Evolutionary conservation across 2,113 vertebrate species (phyloP).

Genomic region (Bufo gargarizans): DNA sequence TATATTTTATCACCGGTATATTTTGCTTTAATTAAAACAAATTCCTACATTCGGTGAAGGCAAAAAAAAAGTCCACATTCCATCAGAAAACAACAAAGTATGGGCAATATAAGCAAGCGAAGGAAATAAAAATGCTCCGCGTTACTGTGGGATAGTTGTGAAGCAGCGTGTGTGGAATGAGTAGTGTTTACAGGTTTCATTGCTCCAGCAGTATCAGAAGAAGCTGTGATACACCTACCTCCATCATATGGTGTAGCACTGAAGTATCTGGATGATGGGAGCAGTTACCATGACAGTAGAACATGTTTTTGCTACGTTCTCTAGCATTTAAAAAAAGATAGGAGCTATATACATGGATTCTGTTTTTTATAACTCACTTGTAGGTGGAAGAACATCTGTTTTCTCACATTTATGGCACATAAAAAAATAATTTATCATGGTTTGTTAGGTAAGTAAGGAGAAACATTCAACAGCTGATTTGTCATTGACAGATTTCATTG

Average conservation of each 20-base stretch:
- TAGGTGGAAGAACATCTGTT: neutral
- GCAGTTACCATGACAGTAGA: conserved; percentile 1
- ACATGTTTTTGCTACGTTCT: neutral
- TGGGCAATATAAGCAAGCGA: neutral
- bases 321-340: neutral
- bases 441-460: neutral
- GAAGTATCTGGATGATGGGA: neutral
- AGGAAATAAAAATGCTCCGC: neutral
- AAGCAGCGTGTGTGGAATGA: neutral
- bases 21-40: neutral
- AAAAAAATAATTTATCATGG: neutral
- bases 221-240: neutral
- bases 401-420: neutral
- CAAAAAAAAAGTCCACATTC: neutral
- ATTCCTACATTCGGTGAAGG: neutral
- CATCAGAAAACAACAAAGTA: neutral
- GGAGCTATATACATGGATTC: neutral
- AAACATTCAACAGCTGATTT: neutral
- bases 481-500: too few relatives aligned
- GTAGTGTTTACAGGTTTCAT: neutral
- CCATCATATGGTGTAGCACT: neutral
- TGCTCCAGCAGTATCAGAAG: neutral
- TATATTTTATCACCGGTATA: neutral
- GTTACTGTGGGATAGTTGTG: neutral
- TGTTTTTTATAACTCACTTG: neutral